A percentile compares a stretch with the other conserved stretches of the same genome.
Conservation (phyloP, 2,888 invertebrate species). For the Steinernema carpocapsae region DNA sequence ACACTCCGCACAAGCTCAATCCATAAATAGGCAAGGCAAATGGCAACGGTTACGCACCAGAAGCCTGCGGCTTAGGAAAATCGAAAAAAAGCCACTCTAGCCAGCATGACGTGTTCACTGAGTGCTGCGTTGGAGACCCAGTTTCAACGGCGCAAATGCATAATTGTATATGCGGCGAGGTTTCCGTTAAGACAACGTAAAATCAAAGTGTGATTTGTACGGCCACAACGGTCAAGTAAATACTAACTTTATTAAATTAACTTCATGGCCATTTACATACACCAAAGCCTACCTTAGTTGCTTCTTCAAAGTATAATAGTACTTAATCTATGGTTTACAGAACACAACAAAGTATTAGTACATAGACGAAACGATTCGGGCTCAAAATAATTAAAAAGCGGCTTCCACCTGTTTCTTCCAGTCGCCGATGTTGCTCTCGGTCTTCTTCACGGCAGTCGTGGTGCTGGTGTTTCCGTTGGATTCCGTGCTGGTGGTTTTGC, state of each 20-base stretch:
- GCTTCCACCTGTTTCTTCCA: conserved; percentile 30
- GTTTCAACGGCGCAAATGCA: neutral
- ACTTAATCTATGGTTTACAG: neutral
- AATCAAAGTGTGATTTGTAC: too few relatives aligned
- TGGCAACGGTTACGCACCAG: conserved; percentile 10
- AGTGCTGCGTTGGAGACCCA: neutral
- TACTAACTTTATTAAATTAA: conserved; percentile 13
- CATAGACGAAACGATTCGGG: neutral
- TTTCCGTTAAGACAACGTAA: too few relatives aligned
- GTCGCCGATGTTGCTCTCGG: conserved; percentile 4
- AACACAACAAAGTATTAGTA: neutral
- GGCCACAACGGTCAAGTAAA: too few relatives aligned
- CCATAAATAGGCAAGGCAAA: too few relatives aligned
- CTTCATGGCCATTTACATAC: conserved; percentile 7
- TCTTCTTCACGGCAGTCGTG: neutral
- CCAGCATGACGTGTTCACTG: conserved; percentile 11
- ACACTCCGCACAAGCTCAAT: too few relatives aligned
- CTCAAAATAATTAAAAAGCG: neutral
- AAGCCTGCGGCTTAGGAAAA: conserved; percentile 9
- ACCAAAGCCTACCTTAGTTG: neutral
- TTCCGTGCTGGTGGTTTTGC: neutral
- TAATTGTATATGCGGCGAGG: too few relatives aligned
- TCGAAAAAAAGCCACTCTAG: conserved; percentile 18
- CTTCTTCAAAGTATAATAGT: neutral
- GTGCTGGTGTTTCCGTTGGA: neutral